These are phyloP conservation scores for Saxidomus purpurata DNA, from an alignment of 1,140 invertebrate species.

Conservation along the genomic window DNA sequence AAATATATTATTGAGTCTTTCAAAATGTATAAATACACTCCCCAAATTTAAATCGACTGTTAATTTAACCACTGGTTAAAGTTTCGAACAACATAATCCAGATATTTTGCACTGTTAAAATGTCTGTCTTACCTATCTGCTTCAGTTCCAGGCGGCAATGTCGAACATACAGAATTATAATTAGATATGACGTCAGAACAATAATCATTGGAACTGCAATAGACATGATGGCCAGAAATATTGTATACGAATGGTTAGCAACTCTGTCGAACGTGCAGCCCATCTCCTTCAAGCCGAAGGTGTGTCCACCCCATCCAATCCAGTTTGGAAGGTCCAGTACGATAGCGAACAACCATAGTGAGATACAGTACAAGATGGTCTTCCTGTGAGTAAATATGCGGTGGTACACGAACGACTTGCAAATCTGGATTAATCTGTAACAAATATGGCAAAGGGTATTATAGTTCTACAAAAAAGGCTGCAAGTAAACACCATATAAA, in stretches of 20 bases:
- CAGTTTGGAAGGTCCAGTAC: constrained; percentile 58
- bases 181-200: constrained; percentile 47
- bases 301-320: constrained; percentile 61
- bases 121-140: constrained; percentile 35
- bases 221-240: constrained; percentile 45
- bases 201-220: constrained; percentile 52
- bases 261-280: constrained; percentile 59
- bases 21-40: too few species aligned
- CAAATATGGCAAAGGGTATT: too few species aligned
- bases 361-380: constrained; percentile 43
- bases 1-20: too few species aligned
- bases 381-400: constrained; percentile 50
- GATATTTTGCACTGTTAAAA: too few species aligned
- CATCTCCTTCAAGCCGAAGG: constrained; percentile 63
- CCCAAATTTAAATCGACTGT: too few species aligned
- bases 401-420: constrained; percentile 55
- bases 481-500: not conserved
- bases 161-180: constrained; percentile 40
- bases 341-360: constrained; percentile 31
- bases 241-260: constrained; percentile 55
- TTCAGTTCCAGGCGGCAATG: constrained; percentile 20
- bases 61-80: too few species aligned
- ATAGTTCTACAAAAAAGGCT: not conserved
- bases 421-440: constrained; percentile 59
- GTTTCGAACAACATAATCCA: too few species aligned